Base-by-base conservation (phyloP, 2,113 vertebrate species). In the Odocoileus hemionus region DNA sequence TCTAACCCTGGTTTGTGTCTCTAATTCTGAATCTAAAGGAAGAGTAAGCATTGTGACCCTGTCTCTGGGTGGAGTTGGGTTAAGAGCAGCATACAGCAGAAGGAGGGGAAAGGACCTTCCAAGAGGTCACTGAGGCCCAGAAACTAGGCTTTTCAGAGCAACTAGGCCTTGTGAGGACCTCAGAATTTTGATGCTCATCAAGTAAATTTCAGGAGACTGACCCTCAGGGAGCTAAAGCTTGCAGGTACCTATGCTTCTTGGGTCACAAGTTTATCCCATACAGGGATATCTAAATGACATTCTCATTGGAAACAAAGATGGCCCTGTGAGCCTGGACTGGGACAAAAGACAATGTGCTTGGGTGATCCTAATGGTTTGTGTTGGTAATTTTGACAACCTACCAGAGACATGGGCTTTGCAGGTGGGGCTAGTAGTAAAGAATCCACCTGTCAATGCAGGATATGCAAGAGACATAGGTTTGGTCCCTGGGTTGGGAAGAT, bases 161-260 rank as follows among this genome's bases (percentile, higher is more conserved):
- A 6, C 5, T 36, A 52, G n/a, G 58, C 55, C 16, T 88, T 78
- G 43, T 39, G 28, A 79, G 55, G 7, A 76, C 39, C 12, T 84
- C n/a, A 21, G 43, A 83, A 89, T 3, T 30, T 4, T 30, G 10
- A 19, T 1, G 19, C 6, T 43, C 39, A 16, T 33, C 25, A 30
- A 58, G n/a, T 5, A 60, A 26, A 60, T 82, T 33, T 26, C 11
- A 64, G 60, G 30, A 45, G 13, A 11, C 28, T 74, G 14, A 1
- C 23, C 0, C 5, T 58, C 52, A 47, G 5, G 54, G 21, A 84
- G 21, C 1, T 36, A 30, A 30, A 55, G 25, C 14, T 52, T 39
- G 14, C 0, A 15, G 21, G 14, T 10, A 4, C 33, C 45, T 0
- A 36, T 16, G 15, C 1, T 50, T 5, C 54, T 39, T 60, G 9